Evolutionary conservation across 2,888 invertebrate species (phyloP), one percentile per base, ranked within the genome.

Genomic region (Cephus sareptanus): DNA sequence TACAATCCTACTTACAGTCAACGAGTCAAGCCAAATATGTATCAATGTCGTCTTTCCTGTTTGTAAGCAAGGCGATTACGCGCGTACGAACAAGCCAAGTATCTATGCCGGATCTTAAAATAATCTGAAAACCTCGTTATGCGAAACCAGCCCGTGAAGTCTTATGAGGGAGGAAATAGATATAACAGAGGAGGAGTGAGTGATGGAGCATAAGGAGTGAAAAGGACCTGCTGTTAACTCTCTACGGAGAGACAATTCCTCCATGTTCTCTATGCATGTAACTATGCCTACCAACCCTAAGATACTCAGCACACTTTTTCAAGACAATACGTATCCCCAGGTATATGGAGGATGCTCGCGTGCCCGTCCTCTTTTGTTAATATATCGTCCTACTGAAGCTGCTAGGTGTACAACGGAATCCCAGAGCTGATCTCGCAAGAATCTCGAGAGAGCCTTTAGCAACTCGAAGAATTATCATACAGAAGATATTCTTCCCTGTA

Each of bases 381-480:
- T 23, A 23, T 56, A 56, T 23, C 9, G 23, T 23, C 9, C 56
- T 6, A 23, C 56, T 0, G 2, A 56, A 56, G 4, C 56, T 56
- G 23, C 56, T 23, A 56, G 23, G 2, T 56, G 2, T 23, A 56
- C 2, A 56, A 56, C 2, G 56, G 2, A 56, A 23, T 56, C 23
- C 23, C 23, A 56, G 6, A 56, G 23, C 23, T 56, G 9, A 56
- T 56, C 56, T 56, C 9, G 9, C 9, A 56, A 56, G 56, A 56
- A 23, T 23, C 9, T 56, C 56, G 56, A 75, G 75, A 37, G 75
- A 76, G 75, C 23, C 12, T 74, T 70, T 75, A 75, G 79, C 2
- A 9, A 9, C 23, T 23, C 9, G 56, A 23, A 56, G 1, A 56
- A 23, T 56, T 6, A 56, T 56, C 23, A 56, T 23, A 23, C 9